Conservation (phyloP, 64 coral and sea anemone species). For the Acropora yongei region DNA sequence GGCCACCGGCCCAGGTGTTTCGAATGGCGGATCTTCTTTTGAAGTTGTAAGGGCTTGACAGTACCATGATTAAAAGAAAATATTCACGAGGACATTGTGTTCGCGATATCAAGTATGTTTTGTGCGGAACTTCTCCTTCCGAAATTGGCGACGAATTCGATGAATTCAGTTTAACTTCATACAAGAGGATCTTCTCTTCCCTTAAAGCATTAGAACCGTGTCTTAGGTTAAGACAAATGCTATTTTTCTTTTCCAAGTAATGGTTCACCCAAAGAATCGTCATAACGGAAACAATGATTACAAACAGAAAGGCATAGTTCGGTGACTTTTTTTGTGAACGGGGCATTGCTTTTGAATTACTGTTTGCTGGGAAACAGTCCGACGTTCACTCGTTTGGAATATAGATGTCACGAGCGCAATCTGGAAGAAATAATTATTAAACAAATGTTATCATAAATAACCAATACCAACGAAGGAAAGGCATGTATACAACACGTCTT, state of each 20-base stretch:
- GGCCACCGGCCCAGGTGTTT: background rate
- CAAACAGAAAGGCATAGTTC: background rate
- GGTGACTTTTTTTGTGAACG: background rate
- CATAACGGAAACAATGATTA: background rate
- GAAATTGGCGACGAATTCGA: background rate
- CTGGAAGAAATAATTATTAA: background rate
- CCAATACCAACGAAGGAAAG: no score
- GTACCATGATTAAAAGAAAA: background rate
- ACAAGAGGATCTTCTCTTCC: background rate
- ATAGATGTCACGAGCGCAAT: no score
- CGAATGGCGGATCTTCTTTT: background rate
- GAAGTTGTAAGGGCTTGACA: background rate
- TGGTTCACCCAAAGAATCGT: background rate
- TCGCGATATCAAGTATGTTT: background rate
- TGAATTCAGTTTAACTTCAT: background rate
- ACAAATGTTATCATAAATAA: no score
- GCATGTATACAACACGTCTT: no score
- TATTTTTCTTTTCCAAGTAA: background rate
- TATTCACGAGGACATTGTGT: background rate
- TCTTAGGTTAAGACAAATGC: background rate
- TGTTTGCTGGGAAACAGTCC: no score
- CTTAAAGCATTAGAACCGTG: background rate
- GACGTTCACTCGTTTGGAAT: no score
- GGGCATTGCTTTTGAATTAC: background rate
- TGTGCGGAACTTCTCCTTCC: background rate